Percentiles rank a stretch among this genome's conserved stretches.
phyloP scores from a whole-genome alignment of 2,113 vertebrate species.

The Oceanodroma tethys region DNA sequence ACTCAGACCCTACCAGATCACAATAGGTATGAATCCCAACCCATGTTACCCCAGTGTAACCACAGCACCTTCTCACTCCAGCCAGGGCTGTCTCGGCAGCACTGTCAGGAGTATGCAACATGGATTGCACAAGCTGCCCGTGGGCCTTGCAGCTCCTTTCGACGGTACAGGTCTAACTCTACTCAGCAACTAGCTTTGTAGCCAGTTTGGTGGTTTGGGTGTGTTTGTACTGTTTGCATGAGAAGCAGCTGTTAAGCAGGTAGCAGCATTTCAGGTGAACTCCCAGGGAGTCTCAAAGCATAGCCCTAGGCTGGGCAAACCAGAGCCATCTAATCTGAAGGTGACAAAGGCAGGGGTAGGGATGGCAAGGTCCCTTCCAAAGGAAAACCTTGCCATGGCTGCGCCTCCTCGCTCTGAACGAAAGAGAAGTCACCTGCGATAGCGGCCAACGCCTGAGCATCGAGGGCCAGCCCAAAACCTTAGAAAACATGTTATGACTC shows the following conservation, averaged over 20 bases:
- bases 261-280: neutral
- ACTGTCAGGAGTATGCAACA: neutral
- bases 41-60: neutral
- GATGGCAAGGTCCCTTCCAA: neutral
- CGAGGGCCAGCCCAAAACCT: neutral
- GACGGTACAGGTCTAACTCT: neutral
- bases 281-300: neutral
- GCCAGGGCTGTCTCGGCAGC: neutral
- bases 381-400: neutral
- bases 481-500: slow-evolving; percentile 20
- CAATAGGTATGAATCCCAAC: neutral
- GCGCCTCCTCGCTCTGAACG: accelerated
- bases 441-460: neutral
- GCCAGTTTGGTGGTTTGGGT: neutral
- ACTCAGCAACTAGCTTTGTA: neutral
- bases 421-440: neutral
- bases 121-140: neutral
- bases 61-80: neutral
- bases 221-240: neutral
- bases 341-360: neutral
- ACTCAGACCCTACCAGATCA: neutral
- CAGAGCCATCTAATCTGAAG: neutral
- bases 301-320: neutral
- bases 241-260: neutral
- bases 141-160: neutral